Percentiles rank a stretch among this genome's conserved stretches.
phyloP scores from a whole-genome alignment of 2,113 vertebrate genomes.

The Raja brachyura region DNA sequence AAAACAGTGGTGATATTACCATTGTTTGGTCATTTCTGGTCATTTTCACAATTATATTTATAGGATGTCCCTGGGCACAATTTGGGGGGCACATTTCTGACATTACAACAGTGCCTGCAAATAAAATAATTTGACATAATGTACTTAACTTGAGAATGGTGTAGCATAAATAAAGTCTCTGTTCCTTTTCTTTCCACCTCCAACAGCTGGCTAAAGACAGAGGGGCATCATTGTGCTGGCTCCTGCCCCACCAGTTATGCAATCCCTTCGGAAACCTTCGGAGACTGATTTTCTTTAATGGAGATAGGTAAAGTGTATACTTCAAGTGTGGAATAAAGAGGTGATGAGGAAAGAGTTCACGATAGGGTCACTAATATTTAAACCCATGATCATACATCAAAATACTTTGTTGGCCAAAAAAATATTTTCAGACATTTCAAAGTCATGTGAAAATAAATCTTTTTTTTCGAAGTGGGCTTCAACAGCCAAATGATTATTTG shows the following conservation, averaged over 20 bases:
- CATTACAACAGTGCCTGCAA: neutral
- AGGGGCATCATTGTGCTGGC: too few species aligned
- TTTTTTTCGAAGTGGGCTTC: neutral
- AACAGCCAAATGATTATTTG: neutral
- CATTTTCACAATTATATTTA: too few species aligned
- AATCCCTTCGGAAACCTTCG: neutral
- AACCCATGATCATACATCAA: neutral
- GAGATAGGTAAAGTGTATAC: neutral
- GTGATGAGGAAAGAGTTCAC: neutral
- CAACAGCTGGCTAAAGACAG: neutral
- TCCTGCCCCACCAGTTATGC: neutral
- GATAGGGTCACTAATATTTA: neutral
- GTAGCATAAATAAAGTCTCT: neutral
- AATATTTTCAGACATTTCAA: neutral
- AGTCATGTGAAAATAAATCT: neutral
- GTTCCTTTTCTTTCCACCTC: neutral
- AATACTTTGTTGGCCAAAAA: neutral
- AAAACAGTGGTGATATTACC: too few species aligned
- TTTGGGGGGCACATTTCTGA: neutral
- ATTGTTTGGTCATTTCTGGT: too few species aligned
- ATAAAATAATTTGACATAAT: neutral
- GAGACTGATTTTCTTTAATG: neutral
- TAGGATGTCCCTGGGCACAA: too few species aligned
- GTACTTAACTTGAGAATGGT: neutral
- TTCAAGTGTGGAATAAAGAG: neutral